Base-by-base conservation (phyloP, 2,888 invertebrate species). In the Drosophila buzzatii region DNA sequence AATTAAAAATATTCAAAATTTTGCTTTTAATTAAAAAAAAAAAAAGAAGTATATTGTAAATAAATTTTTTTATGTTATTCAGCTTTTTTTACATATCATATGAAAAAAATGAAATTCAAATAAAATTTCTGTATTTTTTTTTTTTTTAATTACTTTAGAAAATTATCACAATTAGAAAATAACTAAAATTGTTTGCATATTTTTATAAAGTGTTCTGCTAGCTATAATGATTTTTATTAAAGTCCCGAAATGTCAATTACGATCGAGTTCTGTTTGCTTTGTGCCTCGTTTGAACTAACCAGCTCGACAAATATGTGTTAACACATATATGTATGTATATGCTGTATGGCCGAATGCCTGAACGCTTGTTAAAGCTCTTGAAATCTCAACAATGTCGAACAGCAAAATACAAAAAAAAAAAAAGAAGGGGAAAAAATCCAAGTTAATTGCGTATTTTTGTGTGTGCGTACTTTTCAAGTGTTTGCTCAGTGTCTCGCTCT, bases 391-490 rank as follows among this genome's bases (percentile, higher is more conserved):
- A 55, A 60, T 41, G 44, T 44, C 10, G 56, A 12, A 18, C 45
- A 4, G 27, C 12, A 55, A 37, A 52, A 53, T 10, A 35, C 5
- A 20, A 47, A n/a, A 18, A 37, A 35, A 45, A 35, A 37, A 44
- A 4, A 45, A 23, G 4, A 45, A 23, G 4, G 27, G 8, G 2
- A 37, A 52, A 66, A n/a, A 44, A 16, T 20, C 18, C 6, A 63
- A 52, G 18, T 61, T 67, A 67, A 67, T 67, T 67, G 67, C 67
- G 47, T 49, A 49, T 63, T 63, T 64, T 60, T 39, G 47, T 67
- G 47, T 67, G 64, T 47, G 56, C 49, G 20, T 35, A 27, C 35
- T 64, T 31, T 49, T 47, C 55, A 72, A 67, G 67, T 56, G 47
- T 65, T 51, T 51, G 51, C 33, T 52, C 53, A 35, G 12, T 27